Conservation (phyloP, 2,113 vertebrate genomes). For the Tachuris rubrigastra region DNA sequence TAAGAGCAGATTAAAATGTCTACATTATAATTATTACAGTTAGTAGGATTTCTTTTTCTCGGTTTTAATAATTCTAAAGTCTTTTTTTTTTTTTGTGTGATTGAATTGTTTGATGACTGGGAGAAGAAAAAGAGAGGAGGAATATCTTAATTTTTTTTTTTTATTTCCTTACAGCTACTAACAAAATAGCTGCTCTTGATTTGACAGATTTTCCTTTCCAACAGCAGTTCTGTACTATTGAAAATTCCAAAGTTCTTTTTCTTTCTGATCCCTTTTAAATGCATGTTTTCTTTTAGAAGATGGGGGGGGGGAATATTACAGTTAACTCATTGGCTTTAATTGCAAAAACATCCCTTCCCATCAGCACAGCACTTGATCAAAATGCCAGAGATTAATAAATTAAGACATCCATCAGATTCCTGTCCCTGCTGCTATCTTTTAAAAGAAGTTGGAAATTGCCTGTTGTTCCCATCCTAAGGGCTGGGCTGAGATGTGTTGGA, state of each 20-base stretch:
- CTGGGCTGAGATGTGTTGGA: neutral
- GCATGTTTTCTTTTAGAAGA: neutral
- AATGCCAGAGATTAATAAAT: constrained; percentile 26
- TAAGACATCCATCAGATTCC: neutral
- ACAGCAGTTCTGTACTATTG: neutral
- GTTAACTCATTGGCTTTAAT: constrained; percentile 28
- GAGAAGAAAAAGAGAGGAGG: neutral
- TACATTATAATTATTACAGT: neutral
- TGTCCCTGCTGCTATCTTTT: neutral
- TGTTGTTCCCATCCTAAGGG: neutral
- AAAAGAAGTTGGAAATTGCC: neutral
- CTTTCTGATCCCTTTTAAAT: neutral
- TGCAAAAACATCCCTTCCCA: neutral
- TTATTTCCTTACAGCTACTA: neutral
- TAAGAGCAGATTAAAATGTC: constrained; percentile 16
- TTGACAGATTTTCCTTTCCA: neutral
- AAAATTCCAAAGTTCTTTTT: neutral
- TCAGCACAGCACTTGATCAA: neutral
- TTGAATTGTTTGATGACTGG: neutral
- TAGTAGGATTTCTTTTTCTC: neutral
- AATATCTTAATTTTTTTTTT: neutral
- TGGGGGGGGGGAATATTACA: neutral
- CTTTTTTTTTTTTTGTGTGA: neutral
- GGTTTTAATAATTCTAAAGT: neutral
- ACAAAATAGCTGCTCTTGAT: neutral